Evolutionary conservation across 1,140 invertebrate genomes (phyloP).

Genomic region (Charaxes varanes): DNA sequence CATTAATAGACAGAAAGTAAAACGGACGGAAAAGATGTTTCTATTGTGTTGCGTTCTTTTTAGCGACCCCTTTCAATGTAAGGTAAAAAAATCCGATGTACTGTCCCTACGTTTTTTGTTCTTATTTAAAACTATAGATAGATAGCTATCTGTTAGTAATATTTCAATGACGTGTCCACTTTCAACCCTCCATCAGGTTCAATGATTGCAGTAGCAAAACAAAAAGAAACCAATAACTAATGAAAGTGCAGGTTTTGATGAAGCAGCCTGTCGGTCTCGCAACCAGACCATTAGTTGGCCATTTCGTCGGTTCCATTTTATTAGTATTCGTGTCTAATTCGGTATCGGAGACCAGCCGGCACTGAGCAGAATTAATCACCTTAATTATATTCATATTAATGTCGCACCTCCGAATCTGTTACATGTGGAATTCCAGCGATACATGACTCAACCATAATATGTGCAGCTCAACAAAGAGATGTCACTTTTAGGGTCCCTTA

Average conservation of each 20-base stretch:
- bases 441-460: conserved; percentile 42
- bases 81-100: too few species aligned
- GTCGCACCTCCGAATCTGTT: conserved; percentile 36
- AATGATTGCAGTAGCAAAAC: too few species aligned
- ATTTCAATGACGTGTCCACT: too few species aligned
- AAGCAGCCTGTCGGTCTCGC: conserved; percentile 27
- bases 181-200: too few species aligned
- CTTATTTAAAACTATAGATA: too few species aligned
- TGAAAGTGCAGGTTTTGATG: conserved; percentile 56
- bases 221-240: conserved; percentile 52
- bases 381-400: conserved; percentile 44
- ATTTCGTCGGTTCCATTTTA: conserved; percentile 59
- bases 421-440: conserved; percentile 28
- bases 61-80: too few species aligned
- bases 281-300: conserved; percentile 52
- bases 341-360: conserved; percentile 18
- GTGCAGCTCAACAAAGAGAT: conserved; percentile 39
- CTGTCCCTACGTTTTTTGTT: too few species aligned
- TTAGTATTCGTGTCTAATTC: conserved; percentile 58
- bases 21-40: too few species aligned
- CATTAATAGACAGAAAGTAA: too few species aligned
- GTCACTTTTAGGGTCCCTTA: too few species aligned
- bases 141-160: too few species aligned
- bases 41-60: too few species aligned
- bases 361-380: conserved; percentile 35